Evolutionary conservation across 2,113 vertebrate genomes (phyloP), one percentile per base, ranked within the genome.

Genomic region (Nycticebus coucang): DNA sequence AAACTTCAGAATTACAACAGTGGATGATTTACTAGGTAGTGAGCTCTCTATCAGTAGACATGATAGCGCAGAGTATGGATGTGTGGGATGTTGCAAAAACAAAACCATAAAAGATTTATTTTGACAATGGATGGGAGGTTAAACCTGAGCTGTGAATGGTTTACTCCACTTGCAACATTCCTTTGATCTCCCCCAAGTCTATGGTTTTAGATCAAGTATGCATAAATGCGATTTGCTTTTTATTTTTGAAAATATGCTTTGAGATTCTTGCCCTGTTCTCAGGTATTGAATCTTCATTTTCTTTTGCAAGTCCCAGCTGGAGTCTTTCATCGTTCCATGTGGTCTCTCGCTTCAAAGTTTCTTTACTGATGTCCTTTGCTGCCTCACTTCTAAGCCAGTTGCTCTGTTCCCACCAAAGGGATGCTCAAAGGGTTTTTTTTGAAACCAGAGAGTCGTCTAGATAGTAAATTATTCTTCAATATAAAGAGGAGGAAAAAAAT

Each of bases 351-450:
- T 33, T 87, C 88, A 75, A 18, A 68, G 71, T 22, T 66, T 45
- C 69, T 66, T 75, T 53, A 60, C 59, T 28, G 24, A 85, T n/a
- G 12, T 85, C 62, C 10, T 82, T 91, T 62, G 53, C 30, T 26
- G 50, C 62, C n/a, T 94, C 24, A 57, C 26, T 55, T 92, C 87
- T 89, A 77, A 94, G 87, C n/a, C 60, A 41, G 9, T 53, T 75
- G 33, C 72, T 91, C 30, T 57, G 10, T 79, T 41, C 93, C 57
- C 57, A 84, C 77, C 55, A 85, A 81, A 84, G 50, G 74, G 45
- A n/a, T 28, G 78, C 82, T 93, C 60, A 80, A 41, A 89, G 89
- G 30, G 2, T 8, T 93, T 89, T 78, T 80, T 33, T 68, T 93
- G 83, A 96, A 93, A 66, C 33, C 7, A 26, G 24, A 75, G 55